Conservation (phyloP, 2,888 invertebrate genomes). For the Mamestra brassicae region DNA sequence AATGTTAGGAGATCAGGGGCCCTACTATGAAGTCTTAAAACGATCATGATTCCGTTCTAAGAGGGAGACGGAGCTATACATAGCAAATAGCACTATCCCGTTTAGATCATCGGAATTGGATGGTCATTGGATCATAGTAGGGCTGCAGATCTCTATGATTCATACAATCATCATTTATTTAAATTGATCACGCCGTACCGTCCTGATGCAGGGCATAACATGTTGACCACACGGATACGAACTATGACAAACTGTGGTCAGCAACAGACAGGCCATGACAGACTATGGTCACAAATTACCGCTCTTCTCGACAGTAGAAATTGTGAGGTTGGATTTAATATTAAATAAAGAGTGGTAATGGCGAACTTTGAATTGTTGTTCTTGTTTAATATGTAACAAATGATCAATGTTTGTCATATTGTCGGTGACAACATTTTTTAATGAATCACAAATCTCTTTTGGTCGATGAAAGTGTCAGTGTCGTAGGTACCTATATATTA, state of each 20-base stretch:
- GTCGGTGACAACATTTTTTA: neutral
- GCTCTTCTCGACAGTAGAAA: neutral
- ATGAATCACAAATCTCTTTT: neutral
- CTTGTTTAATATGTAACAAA: neutral
- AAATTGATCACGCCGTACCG: neutral
- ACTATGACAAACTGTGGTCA: constrained; percentile 31
- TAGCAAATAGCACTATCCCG: no score
- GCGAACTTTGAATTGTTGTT: neutral
- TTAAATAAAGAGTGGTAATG: neutral
- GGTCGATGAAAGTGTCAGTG: neutral
- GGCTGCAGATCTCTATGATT: constrained; percentile 9
- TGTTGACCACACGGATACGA: constrained; percentile 9
- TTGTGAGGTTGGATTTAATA: neutral
- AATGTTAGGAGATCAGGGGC: neutral
- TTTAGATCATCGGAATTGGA: no score
- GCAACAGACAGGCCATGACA: neutral
- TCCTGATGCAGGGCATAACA: neutral
- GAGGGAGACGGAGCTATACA: no score
- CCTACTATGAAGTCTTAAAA: no score
- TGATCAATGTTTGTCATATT: neutral
- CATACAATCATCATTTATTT: neutral
- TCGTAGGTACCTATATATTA: neutral
- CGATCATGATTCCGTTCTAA: no score
- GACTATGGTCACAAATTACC: constrained; percentile 14
- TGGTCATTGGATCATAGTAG: no score